phyloP scores from a whole-genome alignment of 2,797 vertebrate species.

The Selene dorsalis region DNA sequence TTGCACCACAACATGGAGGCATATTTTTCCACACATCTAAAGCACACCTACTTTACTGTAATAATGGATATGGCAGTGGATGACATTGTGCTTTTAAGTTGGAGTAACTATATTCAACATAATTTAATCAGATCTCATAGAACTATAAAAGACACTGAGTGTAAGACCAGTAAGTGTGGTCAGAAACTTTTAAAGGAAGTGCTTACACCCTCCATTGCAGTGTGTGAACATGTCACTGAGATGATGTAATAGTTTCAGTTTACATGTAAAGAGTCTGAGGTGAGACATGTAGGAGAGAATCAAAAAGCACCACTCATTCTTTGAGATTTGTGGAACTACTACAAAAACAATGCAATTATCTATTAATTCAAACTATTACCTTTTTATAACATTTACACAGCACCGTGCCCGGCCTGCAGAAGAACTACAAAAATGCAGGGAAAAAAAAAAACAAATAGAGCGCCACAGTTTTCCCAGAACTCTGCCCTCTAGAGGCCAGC shows the following conservation, averaged over 20 bases:
- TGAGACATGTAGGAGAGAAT: not conserved
- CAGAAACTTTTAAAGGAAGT: slow-evolving; percentile 50
- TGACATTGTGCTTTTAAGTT: not conserved
- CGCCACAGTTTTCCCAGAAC: slow-evolving; percentile 22
- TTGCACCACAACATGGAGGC: not conserved
- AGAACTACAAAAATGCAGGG: slow-evolving; percentile 29
- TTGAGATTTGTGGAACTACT: slow-evolving; percentile 16
- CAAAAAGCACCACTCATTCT: slow-evolving; percentile 1
- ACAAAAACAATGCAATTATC: slow-evolving; percentile 1
- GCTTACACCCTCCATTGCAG: slow-evolving; percentile 61
- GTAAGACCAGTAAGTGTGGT: slow-evolving; percentile 32
- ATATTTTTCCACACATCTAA: not conserved
- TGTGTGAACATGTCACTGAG: slow-evolving; percentile 65
- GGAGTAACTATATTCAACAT: not conserved
- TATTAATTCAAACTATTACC: not conserved
- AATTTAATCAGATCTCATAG: not conserved
- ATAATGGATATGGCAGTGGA: not conserved
- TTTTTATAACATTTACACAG: slow-evolving; percentile 21
- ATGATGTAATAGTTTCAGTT: slow-evolving; percentile 71
- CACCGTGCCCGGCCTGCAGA: slow-evolving; percentile 39
- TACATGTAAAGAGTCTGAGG: slow-evolving; percentile 21
- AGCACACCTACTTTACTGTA: not conserved
- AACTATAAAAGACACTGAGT: too few species aligned
- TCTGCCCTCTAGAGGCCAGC: slow-evolving; percentile 69
- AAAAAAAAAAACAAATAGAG: slow-evolving; percentile 17